Percentiles rank a stretch among this genome's conserved stretches.
These are phyloP conservation scores for Pangasius larnaudii DNA, from an alignment of 2,797 vertebrate species.

Conservation along the genomic window DNA sequence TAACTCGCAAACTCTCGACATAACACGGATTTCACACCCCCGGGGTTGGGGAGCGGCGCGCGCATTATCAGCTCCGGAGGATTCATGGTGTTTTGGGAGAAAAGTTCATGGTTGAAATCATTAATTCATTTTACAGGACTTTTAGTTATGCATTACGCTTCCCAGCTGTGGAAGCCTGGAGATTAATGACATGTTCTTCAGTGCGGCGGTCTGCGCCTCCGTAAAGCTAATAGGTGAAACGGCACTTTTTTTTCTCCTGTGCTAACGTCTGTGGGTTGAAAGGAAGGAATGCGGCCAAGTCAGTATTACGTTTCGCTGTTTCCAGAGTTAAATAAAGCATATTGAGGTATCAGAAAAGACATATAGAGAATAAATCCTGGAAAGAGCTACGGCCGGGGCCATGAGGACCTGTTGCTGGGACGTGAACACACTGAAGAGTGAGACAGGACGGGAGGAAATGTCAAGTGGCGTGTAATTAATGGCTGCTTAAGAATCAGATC, in stretches of 20 bases:
- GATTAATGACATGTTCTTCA: constrained; percentile 82
- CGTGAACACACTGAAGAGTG: constrained; percentile 38
- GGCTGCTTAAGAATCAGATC: constrained; percentile 25
- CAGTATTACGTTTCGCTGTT: constrained; percentile 63
- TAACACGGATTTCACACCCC: constrained; percentile 91
- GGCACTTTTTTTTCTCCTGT: constrained; percentile 39
- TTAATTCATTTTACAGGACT: constrained; percentile 97
- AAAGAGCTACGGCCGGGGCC: constrained; percentile 35
- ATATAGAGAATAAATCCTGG: constrained; percentile 45
- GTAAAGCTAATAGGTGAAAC: constrained; percentile 66
- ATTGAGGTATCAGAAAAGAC: constrained; percentile 51
- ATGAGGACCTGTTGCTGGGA: constrained; percentile 42
- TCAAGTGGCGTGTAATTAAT: constrained; percentile 48
- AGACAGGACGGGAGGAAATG: constrained; percentile 47
- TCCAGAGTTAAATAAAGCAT: constrained; percentile 64
- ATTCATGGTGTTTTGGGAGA: constrained; percentile 96
- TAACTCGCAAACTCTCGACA: constrained; percentile 90
- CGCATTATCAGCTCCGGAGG: constrained; percentile 84
- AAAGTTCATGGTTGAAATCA: constrained; percentile 97
- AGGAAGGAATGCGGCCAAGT: constrained; percentile 64
- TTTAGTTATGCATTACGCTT: constrained; percentile 94
- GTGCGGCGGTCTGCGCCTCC: constrained; percentile 58
- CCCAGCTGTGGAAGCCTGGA: constrained; percentile 87
- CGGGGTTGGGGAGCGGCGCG: constrained; percentile 80
- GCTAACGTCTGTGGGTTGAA: constrained; percentile 58